Evolutionary conservation across 2,797 vertebrate genomes (phyloP).

Genomic region (Mormyrops attenuatus): DNA sequence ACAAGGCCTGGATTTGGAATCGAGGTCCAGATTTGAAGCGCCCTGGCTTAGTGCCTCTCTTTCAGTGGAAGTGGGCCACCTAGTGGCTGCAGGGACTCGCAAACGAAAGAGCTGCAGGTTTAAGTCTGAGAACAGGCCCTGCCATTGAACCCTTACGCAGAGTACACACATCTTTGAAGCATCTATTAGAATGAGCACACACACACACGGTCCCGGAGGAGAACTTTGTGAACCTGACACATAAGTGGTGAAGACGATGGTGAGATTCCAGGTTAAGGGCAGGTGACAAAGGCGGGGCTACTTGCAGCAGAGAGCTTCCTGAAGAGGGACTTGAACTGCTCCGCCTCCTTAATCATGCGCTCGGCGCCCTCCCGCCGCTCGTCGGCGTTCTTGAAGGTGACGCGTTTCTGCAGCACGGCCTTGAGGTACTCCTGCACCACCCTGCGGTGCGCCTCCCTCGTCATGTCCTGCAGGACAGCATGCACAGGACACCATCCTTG

Average conservation of each 20-base stretch:
- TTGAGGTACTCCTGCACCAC: conserved; percentile 92
- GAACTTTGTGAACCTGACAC: not conserved
- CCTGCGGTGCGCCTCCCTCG: conserved; percentile 76
- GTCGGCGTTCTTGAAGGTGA: conserved; percentile 83
- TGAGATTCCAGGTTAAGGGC: not conserved
- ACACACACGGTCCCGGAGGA: not conserved
- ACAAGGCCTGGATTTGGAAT: not conserved
- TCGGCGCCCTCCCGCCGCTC: conserved; percentile 92
- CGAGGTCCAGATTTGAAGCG: not conserved
- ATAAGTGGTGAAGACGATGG: not conserved
- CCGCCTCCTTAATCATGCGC: conserved; percentile 85
- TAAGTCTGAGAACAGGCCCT: not conserved
- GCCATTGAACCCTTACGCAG: not conserved
- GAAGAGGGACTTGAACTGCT: conserved; percentile 89
- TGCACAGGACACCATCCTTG: not conserved
- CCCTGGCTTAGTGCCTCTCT: not conserved
- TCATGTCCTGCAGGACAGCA: conserved; percentile 74
- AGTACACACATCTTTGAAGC: not conserved
- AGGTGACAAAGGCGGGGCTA: conserved; percentile 19
- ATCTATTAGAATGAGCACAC: not conserved
- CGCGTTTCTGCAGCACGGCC: conserved; percentile 88
- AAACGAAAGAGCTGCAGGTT: not conserved
- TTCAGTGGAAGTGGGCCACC: not conserved
- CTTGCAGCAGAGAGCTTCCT: conserved; percentile 82
- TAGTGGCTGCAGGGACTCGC: not conserved